These are phyloP conservation scores for Heliconius eleuchia DNA, from an alignment of 1,140 invertebrate genomes.

Conservation along the genomic window DNA sequence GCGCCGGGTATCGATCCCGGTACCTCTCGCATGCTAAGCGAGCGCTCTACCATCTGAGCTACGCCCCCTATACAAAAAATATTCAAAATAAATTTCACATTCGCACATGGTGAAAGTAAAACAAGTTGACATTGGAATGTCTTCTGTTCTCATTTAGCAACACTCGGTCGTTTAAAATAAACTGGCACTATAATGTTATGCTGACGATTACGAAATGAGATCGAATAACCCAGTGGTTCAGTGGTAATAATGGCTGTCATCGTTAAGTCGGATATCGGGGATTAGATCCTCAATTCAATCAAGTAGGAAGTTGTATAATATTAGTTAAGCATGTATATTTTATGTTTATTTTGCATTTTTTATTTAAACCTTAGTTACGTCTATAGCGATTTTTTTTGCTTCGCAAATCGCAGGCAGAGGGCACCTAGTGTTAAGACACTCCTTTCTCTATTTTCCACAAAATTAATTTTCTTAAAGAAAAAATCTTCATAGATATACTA, in stretches of 20 bases:
- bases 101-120: slow-evolving; percentile 20
- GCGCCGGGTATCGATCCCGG: slow-evolving; percentile 50
- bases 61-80: slow-evolving; percentile 37
- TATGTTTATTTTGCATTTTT: too few species aligned
- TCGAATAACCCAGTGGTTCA: background rate
- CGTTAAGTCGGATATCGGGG: background rate
- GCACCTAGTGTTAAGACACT: too few species aligned
- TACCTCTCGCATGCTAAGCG: slow-evolving; percentile 54
- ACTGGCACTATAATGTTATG: background rate
- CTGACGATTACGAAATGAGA: background rate
- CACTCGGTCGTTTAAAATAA: slow-evolving; percentile 2
- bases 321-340: too few species aligned
- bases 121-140: slow-evolving; percentile 17
- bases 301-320: too few species aligned
- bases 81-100: background rate
- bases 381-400: too few species aligned
- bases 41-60: slow-evolving; percentile 53
- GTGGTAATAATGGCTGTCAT: background rate
- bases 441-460: too few species aligned
- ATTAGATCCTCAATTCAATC: background rate
- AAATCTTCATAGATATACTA: too few species aligned
- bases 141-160: slow-evolving; percentile 29
- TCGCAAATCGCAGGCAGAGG: too few species aligned
- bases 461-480: too few species aligned
- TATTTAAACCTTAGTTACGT: too few species aligned